Evolutionary conservation across 2,888 invertebrate genomes (phyloP).

Genomic region (Pammene fasciana): DNA sequence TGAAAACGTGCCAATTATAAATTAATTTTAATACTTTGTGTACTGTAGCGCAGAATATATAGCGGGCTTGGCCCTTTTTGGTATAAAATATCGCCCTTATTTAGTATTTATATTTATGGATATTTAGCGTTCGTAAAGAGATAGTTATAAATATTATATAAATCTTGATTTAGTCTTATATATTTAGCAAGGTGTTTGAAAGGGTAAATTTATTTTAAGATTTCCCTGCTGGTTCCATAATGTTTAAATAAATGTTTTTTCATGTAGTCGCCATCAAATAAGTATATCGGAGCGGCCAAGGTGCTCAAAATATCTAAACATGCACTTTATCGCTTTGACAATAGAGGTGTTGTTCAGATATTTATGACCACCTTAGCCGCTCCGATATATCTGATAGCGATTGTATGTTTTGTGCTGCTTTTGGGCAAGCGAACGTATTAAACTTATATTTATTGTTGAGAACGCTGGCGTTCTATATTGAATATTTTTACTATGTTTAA

Average conservation of each 20-base stretch:
- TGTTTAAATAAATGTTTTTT: conserved; percentile 2
- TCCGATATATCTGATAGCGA: too few relatives aligned
- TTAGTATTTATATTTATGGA: conserved; percentile 29
- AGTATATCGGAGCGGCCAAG: too few relatives aligned
- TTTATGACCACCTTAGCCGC: too few relatives aligned
- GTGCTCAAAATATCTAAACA: too few relatives aligned
- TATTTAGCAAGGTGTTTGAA: conserved; percentile 12
- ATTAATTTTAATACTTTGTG: conserved; percentile 39
- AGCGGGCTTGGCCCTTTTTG: conserved; percentile 35
- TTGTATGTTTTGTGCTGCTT: neutral
- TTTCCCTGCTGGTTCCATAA: conserved; percentile 20
- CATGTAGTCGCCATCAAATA: neutral
- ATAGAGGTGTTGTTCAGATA: too few relatives aligned
- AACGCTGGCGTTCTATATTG: conserved; percentile 35
- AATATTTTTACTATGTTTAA: conserved; percentile 29
- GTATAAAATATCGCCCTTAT: conserved; percentile 31
- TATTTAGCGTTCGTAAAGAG: conserved; percentile 14
- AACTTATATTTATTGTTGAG: conserved; percentile 5
- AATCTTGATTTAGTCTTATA: conserved; percentile 21
- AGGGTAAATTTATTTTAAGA: conserved; percentile 9
- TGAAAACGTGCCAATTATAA: conserved; percentile 39
- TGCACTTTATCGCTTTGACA: too few relatives aligned
- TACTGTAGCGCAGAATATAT: conserved; percentile 31
- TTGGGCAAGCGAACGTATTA: neutral
- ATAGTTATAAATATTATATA: conserved; percentile 23